Evolutionary conservation across 2,888 invertebrate species (phyloP), one percentile per base, ranked within the genome.

Genomic region (Caenorhabditis panamensis): DNA sequence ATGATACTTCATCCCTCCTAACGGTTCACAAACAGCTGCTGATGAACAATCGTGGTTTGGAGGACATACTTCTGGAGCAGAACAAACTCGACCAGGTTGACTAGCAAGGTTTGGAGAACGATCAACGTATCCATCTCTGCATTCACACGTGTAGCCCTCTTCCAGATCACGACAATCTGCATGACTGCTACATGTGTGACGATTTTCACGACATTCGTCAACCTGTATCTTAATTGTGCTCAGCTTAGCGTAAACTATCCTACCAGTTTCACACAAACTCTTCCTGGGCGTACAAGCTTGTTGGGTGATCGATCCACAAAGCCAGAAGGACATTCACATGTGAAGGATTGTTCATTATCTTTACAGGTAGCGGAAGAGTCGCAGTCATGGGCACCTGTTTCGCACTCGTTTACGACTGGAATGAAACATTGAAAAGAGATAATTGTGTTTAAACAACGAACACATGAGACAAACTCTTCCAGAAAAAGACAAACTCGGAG

Each of bases 131-230:
- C 91, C 91, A 24, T 89, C 88, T 62, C 86, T 86, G 84, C 91
- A 91, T 73, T 91, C 91, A 78, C 91, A 91, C 9, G 89, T 90
- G 82, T 90, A 90, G 28, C 90, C 89, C 51, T 88, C 89, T 77
- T 90, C 90, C 37, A 90, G 80, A 54, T 91, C 91, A 13, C 91
- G 86, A 58, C 91, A 91, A 20, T 89, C 88, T 6, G 91, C 91
- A 28, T 91, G 86, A n/a, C 84, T 73, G n/a, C 85, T 84, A 80
- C 91, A 91, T 0, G 89, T 90, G 67, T 90, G 89, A 22, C 87
- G 82, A 26, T 83, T 84, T 41, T 84, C 81, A 22, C 78, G 68
- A 66, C 91, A 91, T 72, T 91, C 91, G 66, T 91, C 88, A 4
- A 78, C 41, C 41, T 41, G n/a, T n/a, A n/a, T n/a, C n/a, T n/a